phyloP scores from a whole-genome alignment of 2,797 vertebrate species.

The Melanotaenia nigrans region DNA sequence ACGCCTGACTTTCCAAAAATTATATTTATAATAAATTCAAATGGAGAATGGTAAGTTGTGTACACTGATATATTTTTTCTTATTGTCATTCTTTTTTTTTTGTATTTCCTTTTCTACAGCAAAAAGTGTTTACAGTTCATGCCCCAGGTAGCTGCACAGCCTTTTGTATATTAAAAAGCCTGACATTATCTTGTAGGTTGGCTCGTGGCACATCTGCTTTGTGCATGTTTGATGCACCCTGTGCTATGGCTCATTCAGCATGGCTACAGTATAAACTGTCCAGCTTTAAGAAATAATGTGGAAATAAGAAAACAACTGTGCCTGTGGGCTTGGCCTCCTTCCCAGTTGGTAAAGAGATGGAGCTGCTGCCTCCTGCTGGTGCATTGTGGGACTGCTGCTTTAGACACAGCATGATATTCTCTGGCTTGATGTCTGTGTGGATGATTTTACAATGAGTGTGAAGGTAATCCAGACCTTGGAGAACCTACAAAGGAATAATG shows the following conservation, averaged over 20 bases:
- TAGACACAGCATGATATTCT: constrained; percentile 85
- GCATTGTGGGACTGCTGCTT: constrained; percentile 63
- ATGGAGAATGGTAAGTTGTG: too few relatives aligned
- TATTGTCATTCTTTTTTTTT: too few relatives aligned
- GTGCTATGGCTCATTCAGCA: background rate
- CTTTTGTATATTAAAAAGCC: background rate
- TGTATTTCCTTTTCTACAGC: too few relatives aligned
- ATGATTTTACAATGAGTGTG: constrained; percentile 88
- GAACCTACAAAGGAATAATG: constrained; percentile 76
- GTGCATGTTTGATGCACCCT: background rate
- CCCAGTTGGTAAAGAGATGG: constrained; percentile 6
- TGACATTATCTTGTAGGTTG: background rate
- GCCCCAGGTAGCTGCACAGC: background rate
- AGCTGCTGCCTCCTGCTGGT: constrained; percentile 53
- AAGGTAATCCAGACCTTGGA: constrained; percentile 87
- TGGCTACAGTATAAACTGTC: constrained; percentile 2
- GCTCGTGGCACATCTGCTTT: background rate
- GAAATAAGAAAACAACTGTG: constrained; percentile 28
- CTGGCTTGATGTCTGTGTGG: constrained; percentile 89
- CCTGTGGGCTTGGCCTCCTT: constrained; percentile 50
- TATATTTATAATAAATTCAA: too few relatives aligned
- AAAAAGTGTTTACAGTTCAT: background rate
- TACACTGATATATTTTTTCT: too few relatives aligned
- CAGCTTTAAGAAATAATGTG: constrained; percentile 5
- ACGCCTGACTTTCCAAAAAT: too few relatives aligned